Evolutionary conservation across 2,113 vertebrate genomes (phyloP), one percentile per base, ranked within the genome.

Genomic region (Pseudopodoces humilis): DNA sequence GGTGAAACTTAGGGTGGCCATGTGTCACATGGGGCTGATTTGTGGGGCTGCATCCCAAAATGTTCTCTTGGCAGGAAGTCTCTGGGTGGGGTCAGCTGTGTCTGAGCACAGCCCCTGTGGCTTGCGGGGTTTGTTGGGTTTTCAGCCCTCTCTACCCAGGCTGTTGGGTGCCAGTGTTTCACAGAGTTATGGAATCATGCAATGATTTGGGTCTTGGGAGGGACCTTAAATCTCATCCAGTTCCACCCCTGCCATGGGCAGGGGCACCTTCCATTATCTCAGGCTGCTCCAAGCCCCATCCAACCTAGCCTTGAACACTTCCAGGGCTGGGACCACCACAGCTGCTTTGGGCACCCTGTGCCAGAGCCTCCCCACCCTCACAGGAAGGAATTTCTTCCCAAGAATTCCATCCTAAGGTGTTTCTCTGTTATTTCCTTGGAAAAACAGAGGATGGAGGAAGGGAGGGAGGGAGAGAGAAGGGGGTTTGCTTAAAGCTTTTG

Each of bases 181-280:
- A 25, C 0, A 4, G 11, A 41, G 15, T 6, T 5, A 6, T 7
- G 22, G 23, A 52, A 19, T 44, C 37, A 16, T 2, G 7, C 27
- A 28, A 7, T 33, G 69, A 11, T 24, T 53, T n/a, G 78, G 15
- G 46, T n/a, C 50, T 41, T n/a, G 33, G 60, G 33, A 44, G 19
- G 15, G 33, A 74, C 16, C 4, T 24, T 39, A 16, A 31, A 33
- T 33, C 17, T 72, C 43, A 31, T 6, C 49, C 49, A n/a, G 56
- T 53, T 3, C 41, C 41, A 41, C 5, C 7, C 8, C 30, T 49
- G 31, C 50, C 25, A 1, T 4, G 31, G 30, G 35, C 3, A 58
- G 27, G 13, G 67, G 50, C 52, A 37, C 12, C 7, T 81, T 20
- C 28, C 60, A 9, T 27, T 8, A 0, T 9, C 37, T 22, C 76